phyloP scores from a whole-genome alignment of 2,888 invertebrate genomes.

The Scaptomyza tumidula region DNA sequence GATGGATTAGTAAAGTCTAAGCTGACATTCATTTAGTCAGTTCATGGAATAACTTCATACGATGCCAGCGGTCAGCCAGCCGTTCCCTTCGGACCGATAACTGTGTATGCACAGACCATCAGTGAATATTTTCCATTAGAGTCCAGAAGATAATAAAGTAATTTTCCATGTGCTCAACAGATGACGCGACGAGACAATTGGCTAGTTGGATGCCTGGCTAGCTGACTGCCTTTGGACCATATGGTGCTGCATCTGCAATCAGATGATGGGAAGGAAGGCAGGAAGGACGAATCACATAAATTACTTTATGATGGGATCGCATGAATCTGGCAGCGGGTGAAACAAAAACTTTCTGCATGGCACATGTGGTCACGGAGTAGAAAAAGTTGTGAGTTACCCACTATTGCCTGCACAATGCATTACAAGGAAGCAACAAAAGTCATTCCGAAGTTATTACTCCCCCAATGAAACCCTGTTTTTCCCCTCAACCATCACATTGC shows the following conservation, averaged over 20 bases:
- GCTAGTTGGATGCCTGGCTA: slow-evolving; percentile 14
- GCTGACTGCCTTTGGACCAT: slow-evolving; percentile 48
- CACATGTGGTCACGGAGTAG: slow-evolving; percentile 73
- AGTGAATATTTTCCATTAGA: slow-evolving; percentile 34
- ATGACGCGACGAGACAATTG: slow-evolving; percentile 68
- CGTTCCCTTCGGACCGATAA: slow-evolving; percentile 65
- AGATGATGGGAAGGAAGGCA: slow-evolving; percentile 29
- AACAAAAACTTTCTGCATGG: slow-evolving; percentile 53
- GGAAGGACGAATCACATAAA: slow-evolving; percentile 70
- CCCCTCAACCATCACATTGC: not conserved
- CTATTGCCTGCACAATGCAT: slow-evolving; percentile 57
- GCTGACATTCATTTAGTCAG: slow-evolving; percentile 62
- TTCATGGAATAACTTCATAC: slow-evolving; percentile 26
- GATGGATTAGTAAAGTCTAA: slow-evolving; percentile 65
- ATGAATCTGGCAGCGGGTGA: slow-evolving; percentile 61
- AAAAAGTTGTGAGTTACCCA: slow-evolving; percentile 45
- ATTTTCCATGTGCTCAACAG: slow-evolving; percentile 59
- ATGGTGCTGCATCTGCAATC: slow-evolving; percentile 75
- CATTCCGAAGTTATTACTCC: slow-evolving; percentile 77
- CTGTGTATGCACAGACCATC: slow-evolving; percentile 55
- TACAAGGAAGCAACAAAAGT: slow-evolving; percentile 73
- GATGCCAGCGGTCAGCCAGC: slow-evolving; percentile 3
- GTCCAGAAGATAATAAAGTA: slow-evolving; percentile 66
- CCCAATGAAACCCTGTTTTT: slow-evolving; percentile 2
- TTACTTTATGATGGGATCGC: slow-evolving; percentile 76